phyloP scores from a whole-genome alignment of 2,113 vertebrate species.

The Turdus rufiventris region DNA sequence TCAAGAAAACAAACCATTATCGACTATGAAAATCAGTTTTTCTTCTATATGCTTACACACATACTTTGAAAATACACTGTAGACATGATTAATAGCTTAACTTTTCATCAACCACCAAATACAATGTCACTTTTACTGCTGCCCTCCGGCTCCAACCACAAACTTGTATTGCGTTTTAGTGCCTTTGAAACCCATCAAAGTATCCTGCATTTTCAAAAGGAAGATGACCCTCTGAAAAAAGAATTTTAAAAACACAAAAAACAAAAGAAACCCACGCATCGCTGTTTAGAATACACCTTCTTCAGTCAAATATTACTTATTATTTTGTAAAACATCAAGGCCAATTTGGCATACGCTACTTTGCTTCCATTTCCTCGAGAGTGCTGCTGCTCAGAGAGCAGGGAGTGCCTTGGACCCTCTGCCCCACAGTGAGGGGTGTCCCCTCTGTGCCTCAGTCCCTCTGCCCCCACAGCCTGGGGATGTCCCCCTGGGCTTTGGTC shows the following conservation, averaged over 20 bases:
- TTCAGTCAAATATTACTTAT: not conserved
- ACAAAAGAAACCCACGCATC: not conserved
- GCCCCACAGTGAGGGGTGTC: too few species aligned
- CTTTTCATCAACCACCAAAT: not conserved
- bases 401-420: not conserved
- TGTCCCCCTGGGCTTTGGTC: too few species aligned
- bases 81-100: not conserved
- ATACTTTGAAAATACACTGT: not conserved
- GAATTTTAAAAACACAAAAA: not conserved
- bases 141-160: not conserved
- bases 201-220: accelerated
- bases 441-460: not conserved
- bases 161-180: not conserved
- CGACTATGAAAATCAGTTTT: not conserved
- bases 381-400: accelerated
- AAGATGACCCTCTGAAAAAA: not conserved
- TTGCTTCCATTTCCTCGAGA: not conserved
- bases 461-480: not conserved
- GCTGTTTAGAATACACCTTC: not conserved
- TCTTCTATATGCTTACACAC: not conserved
- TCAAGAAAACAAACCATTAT: not conserved
- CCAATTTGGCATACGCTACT: not conserved
- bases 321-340: not conserved
- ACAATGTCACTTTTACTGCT: not conserved
- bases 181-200: not conserved